These are phyloP conservation scores for Magallana nippona DNA, from an alignment of 2,888 invertebrate genomes.

Conservation along the genomic window DNA sequence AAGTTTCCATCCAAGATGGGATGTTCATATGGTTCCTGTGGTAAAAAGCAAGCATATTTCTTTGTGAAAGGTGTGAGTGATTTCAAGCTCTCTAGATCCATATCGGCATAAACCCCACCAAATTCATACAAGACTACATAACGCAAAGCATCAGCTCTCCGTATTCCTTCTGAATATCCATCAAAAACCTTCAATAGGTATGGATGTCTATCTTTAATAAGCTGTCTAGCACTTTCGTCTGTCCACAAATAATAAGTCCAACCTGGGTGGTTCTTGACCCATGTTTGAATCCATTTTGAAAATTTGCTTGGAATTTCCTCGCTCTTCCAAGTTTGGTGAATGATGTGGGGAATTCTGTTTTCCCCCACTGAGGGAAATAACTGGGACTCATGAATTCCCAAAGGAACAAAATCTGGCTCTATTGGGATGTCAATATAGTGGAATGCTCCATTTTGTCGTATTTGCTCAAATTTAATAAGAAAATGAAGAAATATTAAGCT, in stretches of 20 bases:
- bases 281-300: slow-evolving; percentile 72
- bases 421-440: slow-evolving; percentile 62
- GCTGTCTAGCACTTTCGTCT: slow-evolving; percentile 70
- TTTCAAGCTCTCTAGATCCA: slow-evolving; percentile 75
- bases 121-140: slow-evolving; percentile 76
- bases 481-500: slow-evolving; percentile 60
- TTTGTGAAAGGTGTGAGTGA: slow-evolving; percentile 68
- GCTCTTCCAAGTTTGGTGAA: slow-evolving; percentile 75
- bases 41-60: slow-evolving; percentile 71
- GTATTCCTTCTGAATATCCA: slow-evolving; percentile 70
- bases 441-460: slow-evolving; percentile 66
- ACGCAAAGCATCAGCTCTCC: slow-evolving; percentile 75
- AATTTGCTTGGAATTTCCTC: slow-evolving; percentile 68
- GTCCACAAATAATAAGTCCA: slow-evolving; percentile 79
- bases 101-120: slow-evolving; percentile 77
- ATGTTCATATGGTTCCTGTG: slow-evolving; percentile 75
- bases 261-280: slow-evolving; percentile 73
- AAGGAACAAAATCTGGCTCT: slow-evolving; percentile 53
- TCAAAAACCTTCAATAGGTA: slow-evolving; percentile 68
- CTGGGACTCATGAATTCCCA: slow-evolving; percentile 59
- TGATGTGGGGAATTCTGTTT: slow-evolving; percentile 67
- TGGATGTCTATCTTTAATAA: slow-evolving; percentile 73
- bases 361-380: slow-evolving; percentile 61
- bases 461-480: slow-evolving; percentile 69
- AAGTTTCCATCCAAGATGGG: slow-evolving; percentile 72